phyloP scores from a whole-genome alignment of 2,888 invertebrate species.

The Pristionchus fissidentatus region DNA sequence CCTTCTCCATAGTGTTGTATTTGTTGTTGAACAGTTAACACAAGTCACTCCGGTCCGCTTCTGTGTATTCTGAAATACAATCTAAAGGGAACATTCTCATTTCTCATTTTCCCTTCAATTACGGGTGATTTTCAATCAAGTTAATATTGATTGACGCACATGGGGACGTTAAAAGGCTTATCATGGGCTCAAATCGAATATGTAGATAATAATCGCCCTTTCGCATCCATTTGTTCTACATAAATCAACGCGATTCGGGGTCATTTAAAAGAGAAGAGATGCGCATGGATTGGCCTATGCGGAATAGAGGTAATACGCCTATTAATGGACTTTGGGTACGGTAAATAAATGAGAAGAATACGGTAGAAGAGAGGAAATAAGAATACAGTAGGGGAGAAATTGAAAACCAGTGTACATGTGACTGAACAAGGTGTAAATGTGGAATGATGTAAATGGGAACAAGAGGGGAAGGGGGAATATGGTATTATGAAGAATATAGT shows the following conservation, averaged over 20 bases:
- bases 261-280: slow-evolving; percentile 33
- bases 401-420: not conserved
- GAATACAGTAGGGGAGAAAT: slow-evolving; percentile 7
- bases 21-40: slow-evolving; percentile 91
- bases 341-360: slow-evolving; percentile 3
- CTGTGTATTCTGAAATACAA: slow-evolving; percentile 72
- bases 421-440: not conserved
- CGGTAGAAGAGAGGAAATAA: not conserved
- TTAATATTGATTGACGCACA: too few species aligned
- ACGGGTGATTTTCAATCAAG: too few species aligned
- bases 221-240: slow-evolving; percentile 40
- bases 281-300: not conserved
- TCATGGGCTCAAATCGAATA: too few species aligned
- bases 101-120: too few species aligned
- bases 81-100: too few species aligned
- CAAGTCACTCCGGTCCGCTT: slow-evolving; percentile 88
- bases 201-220: slow-evolving; percentile 17
- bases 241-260: slow-evolving; percentile 42
- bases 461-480: slow-evolving; percentile 29
- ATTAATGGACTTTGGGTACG: not conserved
- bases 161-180: too few species aligned
- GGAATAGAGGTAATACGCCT: not conserved
- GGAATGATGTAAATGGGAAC: slow-evolving; percentile 9
- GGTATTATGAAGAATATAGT: not conserved
- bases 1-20: slow-evolving; percentile 95